Evolutionary conservation across 2,113 vertebrate species (phyloP).

Genomic region (Conger conger): DNA sequence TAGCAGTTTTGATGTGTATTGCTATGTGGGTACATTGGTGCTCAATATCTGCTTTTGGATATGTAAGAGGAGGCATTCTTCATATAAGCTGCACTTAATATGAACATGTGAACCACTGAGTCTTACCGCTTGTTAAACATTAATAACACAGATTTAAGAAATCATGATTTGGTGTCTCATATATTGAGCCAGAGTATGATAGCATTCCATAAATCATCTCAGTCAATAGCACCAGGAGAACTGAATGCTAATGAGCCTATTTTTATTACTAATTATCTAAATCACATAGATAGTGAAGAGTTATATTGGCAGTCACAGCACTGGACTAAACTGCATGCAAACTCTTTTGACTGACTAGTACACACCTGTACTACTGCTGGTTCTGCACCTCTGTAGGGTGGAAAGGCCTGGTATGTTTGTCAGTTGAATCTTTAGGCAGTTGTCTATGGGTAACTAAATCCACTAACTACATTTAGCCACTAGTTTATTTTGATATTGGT

Average conservation of each 20-base stretch:
- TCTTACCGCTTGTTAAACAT: conserved; percentile 12
- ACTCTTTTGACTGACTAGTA: background rate
- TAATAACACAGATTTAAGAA: background rate
- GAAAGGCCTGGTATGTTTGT: background rate
- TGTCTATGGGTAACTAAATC: background rate
- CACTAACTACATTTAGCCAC: background rate
- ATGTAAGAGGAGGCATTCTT: background rate
- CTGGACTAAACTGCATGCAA: conserved; percentile 12
- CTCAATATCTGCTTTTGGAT: conserved; percentile 12
- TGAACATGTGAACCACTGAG: background rate
- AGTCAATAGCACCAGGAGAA: background rate
- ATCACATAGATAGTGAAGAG: background rate
- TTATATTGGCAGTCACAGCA: background rate
- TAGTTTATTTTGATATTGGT: background rate
- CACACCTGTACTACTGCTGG: background rate
- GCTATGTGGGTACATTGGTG: background rate
- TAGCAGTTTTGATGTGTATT: conserved; percentile 6
- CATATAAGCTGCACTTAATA: conserved; percentile 14
- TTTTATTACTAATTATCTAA: background rate
- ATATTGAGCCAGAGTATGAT: background rate
- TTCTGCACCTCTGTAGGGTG: background rate
- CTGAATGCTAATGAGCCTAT: background rate
- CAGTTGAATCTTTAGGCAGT: background rate
- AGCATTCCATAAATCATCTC: background rate
- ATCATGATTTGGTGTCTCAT: background rate